Evolutionary conservation across 2,888 invertebrate species (phyloP).

Genomic region (Dryobotodes eremita): DNA sequence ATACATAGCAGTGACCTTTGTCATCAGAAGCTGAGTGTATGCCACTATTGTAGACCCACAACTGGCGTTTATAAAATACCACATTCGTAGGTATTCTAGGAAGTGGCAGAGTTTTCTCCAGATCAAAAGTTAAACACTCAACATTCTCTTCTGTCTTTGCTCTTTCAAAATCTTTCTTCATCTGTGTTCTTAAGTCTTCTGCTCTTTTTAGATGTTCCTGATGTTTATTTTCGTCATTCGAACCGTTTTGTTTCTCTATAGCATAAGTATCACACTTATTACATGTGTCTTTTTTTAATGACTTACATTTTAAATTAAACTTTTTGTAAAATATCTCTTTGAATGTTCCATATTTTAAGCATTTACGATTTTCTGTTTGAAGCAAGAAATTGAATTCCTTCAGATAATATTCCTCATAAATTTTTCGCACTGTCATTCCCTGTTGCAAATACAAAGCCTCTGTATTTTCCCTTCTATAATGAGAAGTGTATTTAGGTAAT

Average conservation of each 20-base stretch:
- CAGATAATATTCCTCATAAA: constrained; percentile 3
- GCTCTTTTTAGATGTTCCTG: constrained; percentile 35
- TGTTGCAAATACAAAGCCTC: constrained; percentile 27
- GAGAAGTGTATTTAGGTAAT: constrained; percentile 12
- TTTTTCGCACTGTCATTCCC: constrained; percentile 40
- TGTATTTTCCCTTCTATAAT: constrained; percentile 33
- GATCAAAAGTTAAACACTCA: constrained; percentile 42
- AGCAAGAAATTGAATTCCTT: constrained; percentile 5
- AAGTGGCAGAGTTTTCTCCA: constrained; percentile 47
- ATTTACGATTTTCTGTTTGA: constrained; percentile 18
- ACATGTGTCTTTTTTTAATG: constrained; percentile 15
- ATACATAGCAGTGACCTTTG: constrained; percentile 14
- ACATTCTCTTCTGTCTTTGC: constrained; percentile 31
- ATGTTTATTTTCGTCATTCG: constrained; percentile 36
- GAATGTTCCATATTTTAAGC: constrained; percentile 28
- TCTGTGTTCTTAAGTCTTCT: constrained; percentile 40
- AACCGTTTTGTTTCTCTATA: constrained; percentile 43
- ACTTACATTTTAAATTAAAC: constrained; percentile 51
- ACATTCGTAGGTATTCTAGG: constrained; percentile 39
- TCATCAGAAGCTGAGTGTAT: constrained; percentile 32
- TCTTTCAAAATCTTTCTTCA: constrained; percentile 40
- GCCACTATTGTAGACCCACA: constrained; percentile 45
- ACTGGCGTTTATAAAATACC: constrained; percentile 17
- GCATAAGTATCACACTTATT: constrained; percentile 15
- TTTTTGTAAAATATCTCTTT: constrained; percentile 42